Conservation (phyloP, 2,888 invertebrate genomes). For the Hydroisotoma schaefferi region DNA sequence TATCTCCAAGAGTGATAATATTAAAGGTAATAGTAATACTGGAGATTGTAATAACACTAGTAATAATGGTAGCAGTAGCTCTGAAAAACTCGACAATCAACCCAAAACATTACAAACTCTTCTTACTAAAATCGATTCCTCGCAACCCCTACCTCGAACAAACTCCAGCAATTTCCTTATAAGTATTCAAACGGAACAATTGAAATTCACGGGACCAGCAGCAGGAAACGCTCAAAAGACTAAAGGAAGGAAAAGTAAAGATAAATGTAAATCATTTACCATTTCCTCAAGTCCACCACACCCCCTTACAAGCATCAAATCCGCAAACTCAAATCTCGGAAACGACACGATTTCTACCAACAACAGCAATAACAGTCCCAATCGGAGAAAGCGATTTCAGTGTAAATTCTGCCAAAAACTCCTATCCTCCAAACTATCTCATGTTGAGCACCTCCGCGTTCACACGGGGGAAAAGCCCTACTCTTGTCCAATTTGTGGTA, state of each 20-base stretch:
- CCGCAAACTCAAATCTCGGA: too few relatives aligned
- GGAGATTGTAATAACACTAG: background rate
- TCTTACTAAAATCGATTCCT: background rate
- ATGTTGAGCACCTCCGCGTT: constrained; percentile 29
- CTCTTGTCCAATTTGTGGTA: constrained; percentile 26
- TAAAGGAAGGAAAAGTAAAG: background rate
- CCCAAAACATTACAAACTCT: background rate
- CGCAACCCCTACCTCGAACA: too few relatives aligned
- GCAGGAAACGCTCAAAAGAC: background rate
- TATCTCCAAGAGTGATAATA: background rate
- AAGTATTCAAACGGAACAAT: too few relatives aligned
- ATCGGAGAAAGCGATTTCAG: constrained; percentile 27
- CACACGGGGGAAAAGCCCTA: constrained; percentile 33
- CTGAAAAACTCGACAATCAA: background rate
- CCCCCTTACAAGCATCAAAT: too few relatives aligned
- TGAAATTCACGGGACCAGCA: background rate
- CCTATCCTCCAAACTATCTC: constrained; percentile 26
- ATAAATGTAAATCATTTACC: background rate
- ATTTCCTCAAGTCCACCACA: too few relatives aligned
- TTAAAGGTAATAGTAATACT: background rate
- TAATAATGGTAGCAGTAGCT: background rate
- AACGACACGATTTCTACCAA: too few relatives aligned
- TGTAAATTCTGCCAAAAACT: constrained; percentile 32
- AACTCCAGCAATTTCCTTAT: too few relatives aligned
- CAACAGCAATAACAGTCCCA: constrained; percentile 17